These are phyloP conservation scores for Rotaria socialis DNA, from an alignment of 2,888 invertebrate genomes.

Conservation along the genomic window DNA sequence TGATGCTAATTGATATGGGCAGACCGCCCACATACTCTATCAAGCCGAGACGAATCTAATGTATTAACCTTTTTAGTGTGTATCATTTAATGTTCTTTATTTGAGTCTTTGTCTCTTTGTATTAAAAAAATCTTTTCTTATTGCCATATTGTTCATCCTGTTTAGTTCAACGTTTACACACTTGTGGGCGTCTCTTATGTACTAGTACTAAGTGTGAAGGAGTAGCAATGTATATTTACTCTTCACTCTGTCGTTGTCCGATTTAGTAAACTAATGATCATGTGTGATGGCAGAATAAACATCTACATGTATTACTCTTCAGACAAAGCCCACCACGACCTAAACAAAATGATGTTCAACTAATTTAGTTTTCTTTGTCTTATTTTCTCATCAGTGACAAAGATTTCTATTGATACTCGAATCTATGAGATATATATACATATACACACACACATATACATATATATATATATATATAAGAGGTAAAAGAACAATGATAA, in stretches of 20 bases:
- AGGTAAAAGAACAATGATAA: background rate
- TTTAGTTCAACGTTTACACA: constrained; percentile 11
- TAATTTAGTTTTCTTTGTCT: background rate
- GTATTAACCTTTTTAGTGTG: constrained; percentile 24
- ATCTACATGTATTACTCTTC: background rate
- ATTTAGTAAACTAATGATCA: background rate
- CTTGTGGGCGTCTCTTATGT: constrained; percentile 6
- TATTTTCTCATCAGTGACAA: background rate
- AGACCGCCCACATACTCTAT: constrained; percentile 9
- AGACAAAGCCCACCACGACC: background rate
- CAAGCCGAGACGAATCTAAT: constrained; percentile 22
- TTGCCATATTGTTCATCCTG: constrained; percentile 26
- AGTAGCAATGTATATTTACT: constrained; percentile 26
- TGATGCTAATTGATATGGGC: constrained; percentile 29
- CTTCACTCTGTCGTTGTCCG: background rate
- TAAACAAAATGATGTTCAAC: background rate
- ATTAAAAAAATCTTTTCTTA: constrained; percentile 18
- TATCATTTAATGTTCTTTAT: constrained; percentile 15
- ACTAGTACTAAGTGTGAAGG: background rate
- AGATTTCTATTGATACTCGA: background rate
- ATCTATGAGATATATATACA: background rate
- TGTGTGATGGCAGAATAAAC: constrained; percentile 14
- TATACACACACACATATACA: too few relatives aligned
- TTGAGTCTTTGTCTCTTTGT: background rate
- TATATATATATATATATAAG: too few relatives aligned